Evolutionary conservation across 2,113 vertebrate genomes (phyloP).

Genomic region (Trinectes maculatus): DNA sequence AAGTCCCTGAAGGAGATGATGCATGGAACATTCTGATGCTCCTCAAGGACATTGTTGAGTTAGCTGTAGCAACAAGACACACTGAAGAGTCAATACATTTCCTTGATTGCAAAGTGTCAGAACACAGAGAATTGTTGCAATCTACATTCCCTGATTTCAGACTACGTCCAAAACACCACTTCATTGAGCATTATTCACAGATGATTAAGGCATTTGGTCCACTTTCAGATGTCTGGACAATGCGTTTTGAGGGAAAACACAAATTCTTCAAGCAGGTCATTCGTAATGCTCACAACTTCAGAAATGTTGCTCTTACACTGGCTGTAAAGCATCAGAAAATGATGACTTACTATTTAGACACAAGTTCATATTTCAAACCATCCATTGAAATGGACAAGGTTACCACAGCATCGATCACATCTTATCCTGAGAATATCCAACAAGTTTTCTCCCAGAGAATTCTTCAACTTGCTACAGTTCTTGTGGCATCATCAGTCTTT

Average conservation of each 20-base stretch:
- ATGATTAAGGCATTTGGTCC: conserved; percentile 3
- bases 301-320: neutral
- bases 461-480: neutral
- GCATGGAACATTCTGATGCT: conserved; percentile 16
- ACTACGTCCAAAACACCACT: conserved; percentile 10
- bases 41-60: conserved; percentile 29
- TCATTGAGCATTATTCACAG: conserved; percentile 3
- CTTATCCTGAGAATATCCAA: neutral
- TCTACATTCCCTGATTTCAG: conserved; percentile 1
- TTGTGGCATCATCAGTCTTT: neutral
- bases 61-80: conserved; percentile 7
- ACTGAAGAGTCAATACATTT: conserved; percentile 6
- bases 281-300: neutral
- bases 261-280: too few species aligned
- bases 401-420: neutral
- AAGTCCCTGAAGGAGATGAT: conserved; percentile 11
- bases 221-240: conserved; percentile 8
- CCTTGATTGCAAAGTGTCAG: conserved; percentile 12
- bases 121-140: neutral
- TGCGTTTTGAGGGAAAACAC: conserved; percentile 1
- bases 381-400: neutral
- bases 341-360: neutral
- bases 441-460: neutral
- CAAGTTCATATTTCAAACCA: neutral
- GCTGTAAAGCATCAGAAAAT: neutral